phyloP scores from a whole-genome alignment of 2,113 vertebrate genomes.

The Oceanites oceanicus region DNA sequence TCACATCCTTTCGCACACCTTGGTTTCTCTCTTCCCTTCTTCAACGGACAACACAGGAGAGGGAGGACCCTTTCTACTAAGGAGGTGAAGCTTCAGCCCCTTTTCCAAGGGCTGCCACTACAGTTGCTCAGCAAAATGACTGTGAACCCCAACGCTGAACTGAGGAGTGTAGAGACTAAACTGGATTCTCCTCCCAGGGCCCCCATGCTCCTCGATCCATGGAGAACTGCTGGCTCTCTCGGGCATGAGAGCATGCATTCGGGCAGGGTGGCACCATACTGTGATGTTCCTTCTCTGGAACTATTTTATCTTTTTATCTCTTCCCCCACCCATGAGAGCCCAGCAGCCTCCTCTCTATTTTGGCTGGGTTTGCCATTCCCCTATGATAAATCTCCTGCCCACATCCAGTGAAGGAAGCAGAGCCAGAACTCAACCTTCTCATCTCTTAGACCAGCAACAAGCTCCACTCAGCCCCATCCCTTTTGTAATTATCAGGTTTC shows the following conservation, averaged over 20 bases:
- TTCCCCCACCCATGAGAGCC: background rate
- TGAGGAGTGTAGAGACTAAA: background rate
- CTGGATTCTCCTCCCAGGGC: background rate
- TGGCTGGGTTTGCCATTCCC: background rate
- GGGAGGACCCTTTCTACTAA: background rate
- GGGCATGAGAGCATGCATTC: background rate
- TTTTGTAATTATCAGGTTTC: slow-evolving; percentile 62
- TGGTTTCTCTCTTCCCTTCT: background rate
- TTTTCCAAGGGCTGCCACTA: slow-evolving; percentile 12
- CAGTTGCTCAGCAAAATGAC: background rate
- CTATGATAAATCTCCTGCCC: background rate
- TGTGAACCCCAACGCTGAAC: background rate
- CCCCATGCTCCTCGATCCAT: background rate
- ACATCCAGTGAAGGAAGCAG: slow-evolving; percentile 2
- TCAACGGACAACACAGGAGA: background rate
- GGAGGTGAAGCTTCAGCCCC: background rate
- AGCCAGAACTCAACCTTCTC: slow-evolving; percentile 34
- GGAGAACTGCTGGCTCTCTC: background rate
- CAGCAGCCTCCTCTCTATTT: slow-evolving; percentile 3
- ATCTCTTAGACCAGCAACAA: slow-evolving; percentile 65
- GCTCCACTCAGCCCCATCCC: background rate
- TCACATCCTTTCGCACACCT: background rate
- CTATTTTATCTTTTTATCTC: slow-evolving; percentile 58
- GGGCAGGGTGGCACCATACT: slow-evolving; percentile 2
- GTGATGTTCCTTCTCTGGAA: slow-evolving; percentile 53